Percentiles rank a stretch among this genome's conserved stretches.
Evolutionary conservation across 2,113 vertebrate genomes (phyloP).

Genomic region (Charina bottae): DNA sequence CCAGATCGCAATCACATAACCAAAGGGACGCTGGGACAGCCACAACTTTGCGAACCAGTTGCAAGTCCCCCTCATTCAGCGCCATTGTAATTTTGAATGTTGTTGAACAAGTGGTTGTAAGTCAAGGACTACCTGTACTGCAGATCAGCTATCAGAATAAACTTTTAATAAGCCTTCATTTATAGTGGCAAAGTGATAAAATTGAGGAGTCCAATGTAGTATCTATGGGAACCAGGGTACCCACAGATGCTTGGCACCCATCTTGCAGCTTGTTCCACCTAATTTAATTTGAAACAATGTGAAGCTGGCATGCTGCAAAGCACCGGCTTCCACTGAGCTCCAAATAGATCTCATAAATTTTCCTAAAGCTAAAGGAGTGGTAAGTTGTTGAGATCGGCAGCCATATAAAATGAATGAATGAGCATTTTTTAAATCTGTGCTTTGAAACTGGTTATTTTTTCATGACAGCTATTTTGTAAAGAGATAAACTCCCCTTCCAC

Average conservation of each 20-base stretch:
- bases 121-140: not conserved
- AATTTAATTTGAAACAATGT: not conserved
- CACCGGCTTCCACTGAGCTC: not conserved
- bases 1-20: not conserved
- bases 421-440: not conserved
- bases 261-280: not conserved
- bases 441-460: not conserved
- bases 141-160: not conserved
- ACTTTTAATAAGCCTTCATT: not conserved
- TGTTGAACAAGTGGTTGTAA: not conserved
- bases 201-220: not conserved
- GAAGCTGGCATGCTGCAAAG: not conserved
- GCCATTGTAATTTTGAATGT: not conserved
- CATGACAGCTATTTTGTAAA: not conserved
- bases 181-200: not conserved
- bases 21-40: not conserved
- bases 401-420: not conserved
- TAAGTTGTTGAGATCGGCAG: not conserved
- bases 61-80: not conserved
- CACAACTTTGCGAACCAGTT: not conserved
- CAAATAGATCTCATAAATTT: not conserved
- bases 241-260: not conserved
- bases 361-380: not conserved
- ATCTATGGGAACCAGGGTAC: not conserved
- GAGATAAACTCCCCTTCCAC: not conserved